Evolutionary conservation across 2,888 invertebrate species (phyloP), one percentile per base, ranked within the genome.

Genomic region (Cecidostiba fungosa): DNA sequence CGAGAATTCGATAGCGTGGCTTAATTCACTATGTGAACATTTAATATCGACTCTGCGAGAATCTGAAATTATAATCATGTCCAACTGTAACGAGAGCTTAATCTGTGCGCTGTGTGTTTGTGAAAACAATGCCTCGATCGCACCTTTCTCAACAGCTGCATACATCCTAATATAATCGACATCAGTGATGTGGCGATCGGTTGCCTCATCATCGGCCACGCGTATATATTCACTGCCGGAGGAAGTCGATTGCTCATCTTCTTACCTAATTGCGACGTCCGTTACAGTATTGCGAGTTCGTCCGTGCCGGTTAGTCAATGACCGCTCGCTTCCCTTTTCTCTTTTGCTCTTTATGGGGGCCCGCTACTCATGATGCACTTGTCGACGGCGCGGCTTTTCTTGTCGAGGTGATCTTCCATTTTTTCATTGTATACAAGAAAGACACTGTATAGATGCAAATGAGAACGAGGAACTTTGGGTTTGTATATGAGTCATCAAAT

Each of bases 191-290:
- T 19, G 29, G 59, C 39, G 59, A 50, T 77, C 39, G 36, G 36
- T 89, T 88, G 88, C 87, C 76, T 87, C 88, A 88, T 86, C 32
- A 26, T 14, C 29, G 3, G 29, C 66, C 36, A n/a, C 23, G n/a
- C 26, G 29, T 23, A 10, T 43, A 36, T 36, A n/a, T 47, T 16
- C 14, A 54, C 66, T 12, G 26, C 47, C 85, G 80, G 85, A 85
- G 89, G 90, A 89, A 89, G 88, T 89, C 88, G 89, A 88, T 88
- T 88, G 87, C 89, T 88, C 90, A 87, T 90, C 89, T 87, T 85
- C 88, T 88, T 87, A 87, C 81, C 85, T 89, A 90, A 90, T 90
- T 87, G 85, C 82, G 76, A 79, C 86, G 77, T 85, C 86, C 85
- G 84, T 80, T 82, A 82, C 66, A 79, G 72, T 43, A 72, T 80